A percentile compares a stretch with the other conserved stretches of the same genome.
Evolutionary conservation across 2,888 invertebrate species (phyloP).

Genomic region (Arctia plantaginis): DNA sequence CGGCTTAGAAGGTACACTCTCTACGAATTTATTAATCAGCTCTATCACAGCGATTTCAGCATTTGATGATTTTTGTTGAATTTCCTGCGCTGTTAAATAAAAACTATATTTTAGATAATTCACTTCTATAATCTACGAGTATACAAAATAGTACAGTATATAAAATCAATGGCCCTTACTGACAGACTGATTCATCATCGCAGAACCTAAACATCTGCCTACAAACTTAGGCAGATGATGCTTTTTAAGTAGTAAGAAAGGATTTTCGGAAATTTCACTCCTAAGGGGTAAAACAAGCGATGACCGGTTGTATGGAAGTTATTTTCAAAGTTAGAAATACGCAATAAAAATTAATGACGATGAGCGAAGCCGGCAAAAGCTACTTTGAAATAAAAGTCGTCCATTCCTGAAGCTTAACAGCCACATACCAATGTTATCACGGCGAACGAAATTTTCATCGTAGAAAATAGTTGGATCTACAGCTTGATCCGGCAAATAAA

Average conservation of each 20-base stretch:
- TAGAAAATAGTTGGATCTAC: conserved; percentile 88
- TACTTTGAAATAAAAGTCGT: neutral
- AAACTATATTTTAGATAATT: neutral
- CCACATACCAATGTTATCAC: conserved; percentile 79
- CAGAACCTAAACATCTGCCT: too few relatives aligned
- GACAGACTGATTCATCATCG: too few relatives aligned
- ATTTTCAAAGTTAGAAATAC: too few relatives aligned
- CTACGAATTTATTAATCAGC: conserved; percentile 91
- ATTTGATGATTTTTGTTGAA: conserved; percentile 80
- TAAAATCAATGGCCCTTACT: too few relatives aligned
- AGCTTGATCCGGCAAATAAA: conserved; percentile 88
- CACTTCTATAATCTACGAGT: neutral
- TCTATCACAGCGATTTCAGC: conserved; percentile 92
- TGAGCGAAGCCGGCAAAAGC: neutral
- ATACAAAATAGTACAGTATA: too few relatives aligned
- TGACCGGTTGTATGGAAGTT: too few relatives aligned
- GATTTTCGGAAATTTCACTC: too few relatives aligned
- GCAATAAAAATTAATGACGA: too few relatives aligned
- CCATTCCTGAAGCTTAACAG: neutral
- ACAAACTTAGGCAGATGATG: too few relatives aligned
- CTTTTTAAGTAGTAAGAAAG: too few relatives aligned
- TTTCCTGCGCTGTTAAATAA: conserved; percentile 63
- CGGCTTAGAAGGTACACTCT: conserved; percentile 86
- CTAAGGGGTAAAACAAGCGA: too few relatives aligned
- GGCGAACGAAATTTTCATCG: conserved; percentile 87